phyloP scores from a whole-genome alignment of 2,797 vertebrate species.

The Huso huso region DNA sequence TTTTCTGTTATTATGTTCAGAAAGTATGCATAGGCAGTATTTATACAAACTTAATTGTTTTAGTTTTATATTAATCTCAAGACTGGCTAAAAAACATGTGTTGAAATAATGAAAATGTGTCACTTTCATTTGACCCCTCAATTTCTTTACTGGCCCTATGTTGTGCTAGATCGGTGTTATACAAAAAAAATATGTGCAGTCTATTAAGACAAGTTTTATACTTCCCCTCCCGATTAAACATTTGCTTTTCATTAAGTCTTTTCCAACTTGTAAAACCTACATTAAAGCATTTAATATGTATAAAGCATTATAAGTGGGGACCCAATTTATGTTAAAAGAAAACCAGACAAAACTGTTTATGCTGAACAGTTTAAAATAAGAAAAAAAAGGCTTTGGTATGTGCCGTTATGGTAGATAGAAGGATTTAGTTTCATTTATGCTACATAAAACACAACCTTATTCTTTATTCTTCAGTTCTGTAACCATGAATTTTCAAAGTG shows the following conservation, averaged over 20 bases:
- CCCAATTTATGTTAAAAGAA: not conserved
- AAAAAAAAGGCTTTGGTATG: conserved; percentile 7
- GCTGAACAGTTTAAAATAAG: not conserved
- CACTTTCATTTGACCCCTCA: too few relatives aligned
- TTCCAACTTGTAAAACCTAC: conserved; percentile 3
- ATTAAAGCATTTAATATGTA: conserved; percentile 5
- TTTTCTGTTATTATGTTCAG: too few relatives aligned
- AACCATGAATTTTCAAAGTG: too few relatives aligned
- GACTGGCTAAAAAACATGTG: too few relatives aligned
- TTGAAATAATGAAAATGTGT: too few relatives aligned
- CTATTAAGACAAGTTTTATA: too few relatives aligned
- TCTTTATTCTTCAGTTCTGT: not conserved
- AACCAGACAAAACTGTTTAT: conserved; percentile 11
- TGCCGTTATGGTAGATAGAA: not conserved
- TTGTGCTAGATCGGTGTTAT: too few relatives aligned
- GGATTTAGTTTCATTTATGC: conserved; percentile 8
- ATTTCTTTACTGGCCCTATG: too few relatives aligned
- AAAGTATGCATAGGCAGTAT: too few relatives aligned
- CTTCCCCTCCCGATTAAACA: not conserved
- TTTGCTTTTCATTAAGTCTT: conserved; percentile 11
- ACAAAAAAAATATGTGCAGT: too few relatives aligned
- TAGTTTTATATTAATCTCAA: too few relatives aligned
- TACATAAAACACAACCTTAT: conserved; percentile 7
- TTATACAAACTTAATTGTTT: too few relatives aligned
- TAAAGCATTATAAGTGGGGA: conserved; percentile 2